Evolutionary conservation across 2,797 vertebrate genomes (phyloP), one percentile per base, ranked within the genome.

Genomic region (Sebastes elongatus): DNA sequence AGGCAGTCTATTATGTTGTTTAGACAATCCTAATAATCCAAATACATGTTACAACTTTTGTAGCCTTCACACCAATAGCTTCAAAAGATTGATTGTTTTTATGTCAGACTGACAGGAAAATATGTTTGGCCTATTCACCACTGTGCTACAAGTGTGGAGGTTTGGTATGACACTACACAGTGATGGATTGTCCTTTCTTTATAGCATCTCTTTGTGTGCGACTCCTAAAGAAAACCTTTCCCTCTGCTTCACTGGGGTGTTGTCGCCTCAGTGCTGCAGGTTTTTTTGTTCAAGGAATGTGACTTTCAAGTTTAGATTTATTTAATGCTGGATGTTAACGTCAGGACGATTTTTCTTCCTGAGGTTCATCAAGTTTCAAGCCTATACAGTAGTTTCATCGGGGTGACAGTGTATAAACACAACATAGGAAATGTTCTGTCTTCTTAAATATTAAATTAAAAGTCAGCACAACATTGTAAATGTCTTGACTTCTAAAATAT

Each of bases 301-400:
- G 28, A 53, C 57, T 80, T 85, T 87, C 62, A 64, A 68, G 59
- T 30, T 6, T 14, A 42, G 5, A 78, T 81, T 55, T 16, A 70
- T 77, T 73, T 62, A 63, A 73, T 71, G 27, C 25, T n/a, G 7
- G 11, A 62, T 66, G 18, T 88, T 77, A 67, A 71, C 42, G 70
- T 28, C 23, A 18, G 71, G 52, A 5, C 1, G 0, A 6, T 53
- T 77, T 77, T 74, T 82, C 28, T 75, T 33, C 16, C 33, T 4
- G 16, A 60, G 18, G 38, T 77, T 81, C 5, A 32, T 78, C 28
- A 71, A 32, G 72, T 56, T 61, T 61, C 23, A 25, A 49, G 14
- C 3, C 30, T 52, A 20, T 46, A 46, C 42, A 18, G 27, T n/a
- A 63, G 35, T 69, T 67, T 42, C 18, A 49, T 33, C 9, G 57